These are phyloP conservation scores for Bagarius yarrelli DNA, from an alignment of 2,113 vertebrate species.

Conservation along the genomic window DNA sequence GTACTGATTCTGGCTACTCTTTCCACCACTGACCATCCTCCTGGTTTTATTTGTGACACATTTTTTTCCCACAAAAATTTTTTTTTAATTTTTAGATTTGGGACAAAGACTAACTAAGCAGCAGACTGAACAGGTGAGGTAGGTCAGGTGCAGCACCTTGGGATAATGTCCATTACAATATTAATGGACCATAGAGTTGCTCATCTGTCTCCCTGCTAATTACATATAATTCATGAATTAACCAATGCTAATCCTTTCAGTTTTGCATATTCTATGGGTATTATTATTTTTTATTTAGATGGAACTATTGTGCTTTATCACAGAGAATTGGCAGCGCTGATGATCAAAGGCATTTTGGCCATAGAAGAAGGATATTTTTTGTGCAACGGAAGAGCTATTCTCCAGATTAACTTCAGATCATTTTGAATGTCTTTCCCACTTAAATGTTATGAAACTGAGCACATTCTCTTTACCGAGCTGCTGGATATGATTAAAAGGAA, in stretches of 20 bases:
- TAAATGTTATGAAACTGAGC: slow-evolving; percentile 5
- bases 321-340: not conserved
- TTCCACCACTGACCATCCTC: no score
- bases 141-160: not conserved
- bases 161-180: slow-evolving; percentile 12
- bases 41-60: not conserved
- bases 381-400: not conserved
- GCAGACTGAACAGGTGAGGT: not conserved
- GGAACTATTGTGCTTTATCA: not conserved
- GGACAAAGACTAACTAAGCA: not conserved
- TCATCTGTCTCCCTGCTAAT: slow-evolving; percentile 18
- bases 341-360: slow-evolving; percentile 14
- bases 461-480: not conserved
- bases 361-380: not conserved
- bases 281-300: slow-evolving; percentile 14
- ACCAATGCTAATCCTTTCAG: slow-evolving; percentile 25
- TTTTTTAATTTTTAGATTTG: slow-evolving; percentile 10
- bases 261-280: slow-evolving; percentile 6
- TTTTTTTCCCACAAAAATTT: not conserved
- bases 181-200: slow-evolving; percentile 7
- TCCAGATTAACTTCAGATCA: slow-evolving; percentile 32
- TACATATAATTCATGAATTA: not conserved
- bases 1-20: no score
- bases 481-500: not conserved
- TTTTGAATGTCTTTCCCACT: slow-evolving; percentile 7